Base-by-base conservation (phyloP, 2,888 invertebrate genomes). In the Bellardia pandia region DNA sequence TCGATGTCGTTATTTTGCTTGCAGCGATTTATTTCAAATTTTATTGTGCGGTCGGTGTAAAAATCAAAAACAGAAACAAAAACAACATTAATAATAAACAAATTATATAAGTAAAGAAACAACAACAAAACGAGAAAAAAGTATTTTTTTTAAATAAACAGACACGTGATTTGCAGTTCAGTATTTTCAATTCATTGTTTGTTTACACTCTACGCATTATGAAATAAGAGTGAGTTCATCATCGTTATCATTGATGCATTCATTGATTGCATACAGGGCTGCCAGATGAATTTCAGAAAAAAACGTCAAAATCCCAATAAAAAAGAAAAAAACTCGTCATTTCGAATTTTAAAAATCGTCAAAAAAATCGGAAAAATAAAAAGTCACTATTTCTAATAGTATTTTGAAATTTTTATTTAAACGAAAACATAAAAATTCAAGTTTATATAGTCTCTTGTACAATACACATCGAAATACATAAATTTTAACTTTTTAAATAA, bases 1-100 rank as follows among this genome's bases (percentile, higher is more conserved):
- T 89, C 84, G 86, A 79, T 75, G 72, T 76, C 58, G 40, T 66
- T 77, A 77, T 53, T 53, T 16, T 40, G 74, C 7, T 71, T 56
- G 14, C 16, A 83, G 82, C 62, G 68, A 56, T 58, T 62, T 72
- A n/a, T 53, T 62, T 64, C 4, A 5, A 75, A 66, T 71, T 51
- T 42, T 62, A 58, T 42, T 60, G 53, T 40, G 66, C 16, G 6
- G 3, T 13, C 16, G 6, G 13, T 13, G 3, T 62, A 3, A 37
- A 42, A 72, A 64, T 45, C 14, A 4, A 58, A 23, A n/a, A 60
- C 30, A 1, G 23, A 68, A 68, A 66, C 40, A 64, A 48, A 13
- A 69, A 62, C 51, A 83, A 33, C 53, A 72, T 64, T 1, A 80
- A 33, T 16, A 76, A 62, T 58, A 37, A 77, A 56, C n/a, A 78